A percentile compares a stretch with the other conserved stretches of the same genome.
These are phyloP conservation scores for Diarsia brunnea DNA, from an alignment of 2,888 invertebrate species.

Conservation along the genomic window DNA sequence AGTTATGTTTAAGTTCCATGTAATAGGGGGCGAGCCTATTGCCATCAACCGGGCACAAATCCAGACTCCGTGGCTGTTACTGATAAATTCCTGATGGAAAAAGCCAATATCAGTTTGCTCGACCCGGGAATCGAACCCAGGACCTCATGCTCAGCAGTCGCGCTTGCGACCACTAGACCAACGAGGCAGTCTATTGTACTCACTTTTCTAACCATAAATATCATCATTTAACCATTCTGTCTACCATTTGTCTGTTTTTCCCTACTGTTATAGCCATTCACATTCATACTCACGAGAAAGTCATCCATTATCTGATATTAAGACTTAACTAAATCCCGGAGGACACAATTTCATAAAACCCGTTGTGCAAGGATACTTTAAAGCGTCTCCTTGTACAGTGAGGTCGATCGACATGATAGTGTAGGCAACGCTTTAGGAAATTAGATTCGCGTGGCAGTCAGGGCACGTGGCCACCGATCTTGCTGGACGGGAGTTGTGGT, in stretches of 20 bases:
- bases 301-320: neutral
- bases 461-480: slow-evolving; percentile 79
- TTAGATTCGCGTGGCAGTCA: slow-evolving; percentile 84
- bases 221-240: neutral
- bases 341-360: slow-evolving; percentile 53
- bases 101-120: too few relatives aligned
- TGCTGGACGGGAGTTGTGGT: slow-evolving; percentile 73
- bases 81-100: too few relatives aligned
- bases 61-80: too few relatives aligned
- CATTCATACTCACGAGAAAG: neutral
- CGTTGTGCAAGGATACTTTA: slow-evolving; percentile 51
- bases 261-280: neutral
- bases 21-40: too few relatives aligned
- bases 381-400: slow-evolving; percentile 48
- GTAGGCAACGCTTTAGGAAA: slow-evolving; percentile 86
- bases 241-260: neutral
- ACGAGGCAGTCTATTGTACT: too few relatives aligned
- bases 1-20: too few relatives aligned
- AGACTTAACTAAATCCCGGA: slow-evolving; percentile 41
- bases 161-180: too few relatives aligned
- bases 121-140: too few relatives aligned
- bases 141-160: too few relatives aligned
- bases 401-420: slow-evolving; percentile 69
- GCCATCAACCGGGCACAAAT: too few relatives aligned
- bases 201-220: neutral